Evolutionary conservation across 2,113 vertebrate genomes (phyloP).

Genomic region (Ondatra zibethicus): DNA sequence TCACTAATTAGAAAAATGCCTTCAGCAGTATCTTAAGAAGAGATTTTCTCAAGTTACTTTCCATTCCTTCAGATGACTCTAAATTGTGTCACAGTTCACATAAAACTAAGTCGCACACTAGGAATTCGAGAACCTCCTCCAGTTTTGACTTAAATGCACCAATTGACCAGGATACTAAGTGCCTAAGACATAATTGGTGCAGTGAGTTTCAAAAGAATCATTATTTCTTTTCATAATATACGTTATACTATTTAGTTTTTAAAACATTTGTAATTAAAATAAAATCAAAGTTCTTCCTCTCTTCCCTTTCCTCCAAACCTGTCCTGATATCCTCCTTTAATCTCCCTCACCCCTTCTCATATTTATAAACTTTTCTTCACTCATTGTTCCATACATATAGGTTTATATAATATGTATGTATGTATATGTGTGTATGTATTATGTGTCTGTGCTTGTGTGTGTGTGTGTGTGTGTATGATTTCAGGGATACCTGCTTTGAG

Average conservation of each 20-base stretch:
- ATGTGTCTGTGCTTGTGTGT: too few species aligned
- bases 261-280: background rate
- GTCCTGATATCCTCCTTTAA: background rate
- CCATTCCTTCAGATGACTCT: background rate
- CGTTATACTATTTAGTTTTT: background rate
- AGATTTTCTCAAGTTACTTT: background rate
- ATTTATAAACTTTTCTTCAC: background rate
- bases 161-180: background rate
- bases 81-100: background rate
- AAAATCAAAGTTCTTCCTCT: background rate
- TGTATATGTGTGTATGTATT: background rate
- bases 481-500: background rate
- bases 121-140: background rate
- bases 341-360: background rate
- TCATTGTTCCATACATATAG: background rate
- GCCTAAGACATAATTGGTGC: background rate
- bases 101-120: background rate
- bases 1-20: background rate
- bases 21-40: background rate
- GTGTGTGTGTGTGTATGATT: background rate
- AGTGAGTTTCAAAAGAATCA: background rate
- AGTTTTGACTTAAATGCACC: background rate
- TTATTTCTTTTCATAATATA: background rate
- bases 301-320: background rate
- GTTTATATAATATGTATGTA: too few species aligned